Conservation (phyloP, 2,797 vertebrate species). For the Labeo calbasu region DNA sequence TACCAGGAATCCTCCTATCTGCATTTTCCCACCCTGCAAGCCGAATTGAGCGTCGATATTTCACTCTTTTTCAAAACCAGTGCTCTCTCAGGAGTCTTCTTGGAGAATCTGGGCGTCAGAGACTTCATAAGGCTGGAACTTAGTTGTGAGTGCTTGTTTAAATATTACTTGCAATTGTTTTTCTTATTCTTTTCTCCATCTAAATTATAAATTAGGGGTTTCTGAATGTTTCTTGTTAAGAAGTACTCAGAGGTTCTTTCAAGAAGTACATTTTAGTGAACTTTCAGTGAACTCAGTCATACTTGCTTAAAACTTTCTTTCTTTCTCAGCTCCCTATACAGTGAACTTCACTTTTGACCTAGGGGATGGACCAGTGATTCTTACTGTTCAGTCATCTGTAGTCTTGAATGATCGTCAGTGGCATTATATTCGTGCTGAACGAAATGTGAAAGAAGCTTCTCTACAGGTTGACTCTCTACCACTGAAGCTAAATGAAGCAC, state of each 20-base stretch:
- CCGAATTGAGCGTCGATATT: slow-evolving; percentile 83
- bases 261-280: background rate
- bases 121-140: slow-evolving; percentile 85
- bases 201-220: background rate
- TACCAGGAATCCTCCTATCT: slow-evolving; percentile 82
- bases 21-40: slow-evolving; percentile 84
- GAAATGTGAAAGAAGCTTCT: slow-evolving; percentile 88
- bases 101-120: slow-evolving; percentile 86
- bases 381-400: slow-evolving; percentile 75
- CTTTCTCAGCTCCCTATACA: slow-evolving; percentile 80
- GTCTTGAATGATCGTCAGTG: slow-evolving; percentile 89
- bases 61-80: slow-evolving; percentile 89
- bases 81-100: slow-evolving; percentile 79
- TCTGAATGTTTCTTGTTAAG: background rate
- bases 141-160: slow-evolving; percentile 78
- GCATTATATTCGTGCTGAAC: slow-evolving; percentile 86
- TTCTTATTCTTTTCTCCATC: background rate
- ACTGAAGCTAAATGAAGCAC: slow-evolving; percentile 73
- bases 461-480: slow-evolving; percentile 84
- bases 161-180: background rate
- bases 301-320: background rate
- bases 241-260: background rate
- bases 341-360: slow-evolving; percentile 89
- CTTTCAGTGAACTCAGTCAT: background rate
- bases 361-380: slow-evolving; percentile 85